Evolutionary conservation across 2,113 vertebrate species (phyloP).

Genomic region (Triplophysa siluroides): DNA sequence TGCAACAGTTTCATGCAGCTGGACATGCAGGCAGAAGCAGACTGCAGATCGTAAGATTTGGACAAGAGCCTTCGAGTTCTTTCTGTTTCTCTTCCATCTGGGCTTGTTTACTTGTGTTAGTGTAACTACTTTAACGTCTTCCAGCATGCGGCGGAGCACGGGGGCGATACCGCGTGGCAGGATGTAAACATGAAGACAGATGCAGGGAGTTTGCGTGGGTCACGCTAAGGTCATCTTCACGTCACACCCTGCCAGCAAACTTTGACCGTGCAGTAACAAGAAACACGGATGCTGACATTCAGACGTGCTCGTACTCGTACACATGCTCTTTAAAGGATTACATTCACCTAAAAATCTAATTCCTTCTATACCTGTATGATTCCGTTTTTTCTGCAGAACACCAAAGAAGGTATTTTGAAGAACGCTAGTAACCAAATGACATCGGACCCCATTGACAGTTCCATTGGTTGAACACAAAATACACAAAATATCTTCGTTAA

Average conservation of each 20-base stretch:
- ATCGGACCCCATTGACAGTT: too few relatives aligned
- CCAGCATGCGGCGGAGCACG: background rate
- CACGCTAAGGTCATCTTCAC: background rate
- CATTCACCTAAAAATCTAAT: too few relatives aligned
- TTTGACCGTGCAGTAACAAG: background rate
- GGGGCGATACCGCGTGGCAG: background rate
- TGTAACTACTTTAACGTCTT: background rate
- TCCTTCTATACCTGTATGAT: too few relatives aligned
- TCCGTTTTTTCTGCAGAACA: too few relatives aligned
- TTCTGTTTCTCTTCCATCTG: slow-evolving; percentile 2
- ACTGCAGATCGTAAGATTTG: background rate
- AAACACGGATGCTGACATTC: background rate
- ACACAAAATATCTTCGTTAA: too few relatives aligned
- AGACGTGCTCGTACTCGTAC: background rate
- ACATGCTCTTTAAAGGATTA: too few relatives aligned
- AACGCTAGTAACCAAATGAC: too few relatives aligned
- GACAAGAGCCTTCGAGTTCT: background rate
- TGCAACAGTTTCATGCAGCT: too few relatives aligned
- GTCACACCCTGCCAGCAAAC: background rate
- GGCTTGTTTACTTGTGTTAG: slow-evolving; percentile 4
- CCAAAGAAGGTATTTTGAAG: too few relatives aligned
- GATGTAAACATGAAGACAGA: slow-evolving; percentile 11
- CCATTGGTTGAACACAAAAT: too few relatives aligned
- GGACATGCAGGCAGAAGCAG: background rate
- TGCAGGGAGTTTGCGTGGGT: background rate